Evolutionary conservation across 2,797 vertebrate species (phyloP).

Genomic region (Delichon dasypus): DNA sequence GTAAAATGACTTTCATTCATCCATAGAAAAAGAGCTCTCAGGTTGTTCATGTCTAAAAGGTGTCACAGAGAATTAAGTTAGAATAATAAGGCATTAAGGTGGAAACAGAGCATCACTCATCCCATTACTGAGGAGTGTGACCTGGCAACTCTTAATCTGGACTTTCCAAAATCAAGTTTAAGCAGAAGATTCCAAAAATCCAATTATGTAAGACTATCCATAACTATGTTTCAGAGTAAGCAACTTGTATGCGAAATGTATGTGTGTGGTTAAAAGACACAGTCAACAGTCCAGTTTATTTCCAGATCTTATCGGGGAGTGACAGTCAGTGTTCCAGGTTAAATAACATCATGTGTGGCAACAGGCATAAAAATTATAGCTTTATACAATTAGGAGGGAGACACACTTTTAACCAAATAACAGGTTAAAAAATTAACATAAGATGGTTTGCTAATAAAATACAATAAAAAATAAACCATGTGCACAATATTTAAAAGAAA

Average conservation of each 20-base stretch:
- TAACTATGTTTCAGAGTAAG: background rate
- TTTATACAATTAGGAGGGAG: background rate
- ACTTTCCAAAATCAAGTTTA: background rate
- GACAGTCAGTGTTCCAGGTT: background rate
- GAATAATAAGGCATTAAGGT: background rate
- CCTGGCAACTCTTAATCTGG: background rate
- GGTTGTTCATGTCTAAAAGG: background rate
- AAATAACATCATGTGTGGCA: background rate
- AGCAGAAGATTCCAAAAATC: background rate
- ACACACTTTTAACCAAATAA: background rate
- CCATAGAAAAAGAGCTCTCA: background rate
- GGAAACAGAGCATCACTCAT: background rate
- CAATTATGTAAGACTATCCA: background rate
- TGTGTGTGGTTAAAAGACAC: background rate
- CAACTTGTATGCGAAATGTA: background rate
- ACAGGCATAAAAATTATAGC: background rate
- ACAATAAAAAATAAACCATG: background rate
- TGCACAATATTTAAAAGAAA: background rate
- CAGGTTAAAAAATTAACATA: background rate
- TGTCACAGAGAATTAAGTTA: background rate
- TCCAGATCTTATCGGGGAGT: background rate
- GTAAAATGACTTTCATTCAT: slow-evolving; percentile 2
- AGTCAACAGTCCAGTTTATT: background rate
- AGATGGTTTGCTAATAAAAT: background rate
- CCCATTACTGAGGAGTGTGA: background rate